Percentiles rank a stretch among this genome's conserved stretches.
Evolutionary conservation across 2,797 vertebrate genomes (phyloP).

Genomic region (Gobionotothen gibberifrons): DNA sequence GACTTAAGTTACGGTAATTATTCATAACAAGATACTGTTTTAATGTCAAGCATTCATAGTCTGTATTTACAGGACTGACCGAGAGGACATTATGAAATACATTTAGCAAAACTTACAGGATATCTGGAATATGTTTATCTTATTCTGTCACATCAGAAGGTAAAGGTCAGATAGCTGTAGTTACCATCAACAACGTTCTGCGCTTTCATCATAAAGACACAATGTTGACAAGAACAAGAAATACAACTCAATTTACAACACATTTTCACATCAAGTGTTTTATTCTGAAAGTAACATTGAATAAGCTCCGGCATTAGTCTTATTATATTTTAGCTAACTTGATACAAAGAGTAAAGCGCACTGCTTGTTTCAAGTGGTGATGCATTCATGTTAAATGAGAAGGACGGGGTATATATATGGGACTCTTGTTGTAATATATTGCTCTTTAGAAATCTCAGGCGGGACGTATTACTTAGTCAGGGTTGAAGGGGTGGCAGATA

Average conservation of each 20-base stretch:
- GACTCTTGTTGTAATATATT: background rate
- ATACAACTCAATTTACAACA: background rate
- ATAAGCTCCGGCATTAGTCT: background rate
- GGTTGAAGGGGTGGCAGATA: background rate
- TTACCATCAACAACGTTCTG: background rate
- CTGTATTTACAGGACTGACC: background rate
- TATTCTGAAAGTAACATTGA: conserved; percentile 23
- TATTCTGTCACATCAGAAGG: background rate
- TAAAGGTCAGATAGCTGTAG: background rate
- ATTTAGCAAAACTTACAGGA: conserved; percentile 5
- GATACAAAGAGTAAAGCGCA: background rate
- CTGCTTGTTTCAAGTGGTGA: conserved; percentile 13
- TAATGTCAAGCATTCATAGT: background rate
- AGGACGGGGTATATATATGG: background rate
- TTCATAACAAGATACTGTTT: background rate
- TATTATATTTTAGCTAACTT: background rate
- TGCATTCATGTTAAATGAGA: conserved; percentile 25
- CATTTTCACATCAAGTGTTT: background rate
- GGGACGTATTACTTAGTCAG: background rate
- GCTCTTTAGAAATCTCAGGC: background rate
- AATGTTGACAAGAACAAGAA: background rate
- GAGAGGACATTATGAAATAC: background rate
- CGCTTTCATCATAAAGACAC: background rate
- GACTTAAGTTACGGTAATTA: background rate
- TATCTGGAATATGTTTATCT: background rate